Conservation (phyloP, 2,797 vertebrate genomes). For the Onychomys torridus region DNA sequence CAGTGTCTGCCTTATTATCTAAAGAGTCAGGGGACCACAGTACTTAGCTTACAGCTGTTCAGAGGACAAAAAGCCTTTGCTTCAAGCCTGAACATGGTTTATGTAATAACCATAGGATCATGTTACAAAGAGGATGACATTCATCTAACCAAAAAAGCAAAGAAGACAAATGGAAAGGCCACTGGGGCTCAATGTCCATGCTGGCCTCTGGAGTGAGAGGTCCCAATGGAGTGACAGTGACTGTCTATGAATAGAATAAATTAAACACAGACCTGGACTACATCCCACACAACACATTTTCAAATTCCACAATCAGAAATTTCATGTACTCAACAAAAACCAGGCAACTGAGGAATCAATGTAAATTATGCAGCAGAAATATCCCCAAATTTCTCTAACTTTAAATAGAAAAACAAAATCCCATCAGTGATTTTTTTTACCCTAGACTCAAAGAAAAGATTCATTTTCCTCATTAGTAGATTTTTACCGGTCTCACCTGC, state of each 20-base stretch:
- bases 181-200: neutral
- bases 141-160: conserved; percentile 41
- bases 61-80: neutral
- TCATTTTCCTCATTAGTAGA: neutral
- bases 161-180: conserved; percentile 41
- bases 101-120: neutral
- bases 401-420: conserved; percentile 35
- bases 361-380: neutral
- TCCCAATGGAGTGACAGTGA: neutral
- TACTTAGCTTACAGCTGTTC: neutral
- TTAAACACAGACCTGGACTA: neutral
- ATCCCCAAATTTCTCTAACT: neutral
- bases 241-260: neutral
- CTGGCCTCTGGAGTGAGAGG: neutral
- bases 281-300: neutral
- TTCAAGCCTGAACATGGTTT: neutral
- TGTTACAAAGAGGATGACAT: conserved; percentile 44
- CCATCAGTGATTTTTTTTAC: neutral
- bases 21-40: neutral
- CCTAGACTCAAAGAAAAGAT: neutral
- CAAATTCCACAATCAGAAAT: neutral
- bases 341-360: neutral
- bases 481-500: neutral
- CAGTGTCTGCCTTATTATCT: neutral
- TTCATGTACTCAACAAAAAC: neutral